phyloP scores from a whole-genome alignment of 2,797 vertebrate species.

The Chaenodraco wilsoni region DNA sequence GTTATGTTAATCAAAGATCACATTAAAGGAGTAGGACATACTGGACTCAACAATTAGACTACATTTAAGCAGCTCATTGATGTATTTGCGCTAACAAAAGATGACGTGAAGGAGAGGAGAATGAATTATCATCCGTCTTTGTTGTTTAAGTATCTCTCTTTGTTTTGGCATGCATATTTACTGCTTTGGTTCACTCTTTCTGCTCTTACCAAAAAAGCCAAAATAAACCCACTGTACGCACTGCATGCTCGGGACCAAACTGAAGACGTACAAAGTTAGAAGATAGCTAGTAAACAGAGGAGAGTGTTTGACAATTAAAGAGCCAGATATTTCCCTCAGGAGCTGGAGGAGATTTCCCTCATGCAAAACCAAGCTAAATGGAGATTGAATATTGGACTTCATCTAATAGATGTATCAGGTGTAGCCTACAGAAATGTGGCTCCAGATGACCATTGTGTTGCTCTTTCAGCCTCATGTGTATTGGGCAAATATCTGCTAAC shows the following conservation, averaged over 20 bases:
- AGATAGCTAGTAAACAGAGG: not conserved
- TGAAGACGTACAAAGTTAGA: not conserved
- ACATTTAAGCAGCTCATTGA: not conserved
- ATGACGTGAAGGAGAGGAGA: not conserved
- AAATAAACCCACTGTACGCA: not conserved
- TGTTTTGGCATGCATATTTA: not conserved
- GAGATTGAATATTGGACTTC: not conserved
- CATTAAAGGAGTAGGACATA: not conserved
- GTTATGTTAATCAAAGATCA: conserved; percentile 2
- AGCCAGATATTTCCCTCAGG: not conserved
- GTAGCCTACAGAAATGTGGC: not conserved
- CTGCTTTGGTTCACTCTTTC: not conserved
- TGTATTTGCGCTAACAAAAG: not conserved
- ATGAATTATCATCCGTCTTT: not conserved
- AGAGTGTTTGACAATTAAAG: not conserved
- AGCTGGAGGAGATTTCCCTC: not conserved
- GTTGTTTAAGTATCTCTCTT: not conserved
- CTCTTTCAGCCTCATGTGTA: not conserved
- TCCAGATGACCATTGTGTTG: not conserved
- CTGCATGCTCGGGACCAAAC: not conserved
- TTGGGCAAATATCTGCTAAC: not conserved
- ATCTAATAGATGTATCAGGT: not conserved
- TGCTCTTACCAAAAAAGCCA: not conserved
- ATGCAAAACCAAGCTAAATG: not conserved
- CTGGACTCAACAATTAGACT: not conserved